Base-by-base conservation (phyloP, 1,140 invertebrate genomes). In the Caenorhabditis brenneri region DNA sequence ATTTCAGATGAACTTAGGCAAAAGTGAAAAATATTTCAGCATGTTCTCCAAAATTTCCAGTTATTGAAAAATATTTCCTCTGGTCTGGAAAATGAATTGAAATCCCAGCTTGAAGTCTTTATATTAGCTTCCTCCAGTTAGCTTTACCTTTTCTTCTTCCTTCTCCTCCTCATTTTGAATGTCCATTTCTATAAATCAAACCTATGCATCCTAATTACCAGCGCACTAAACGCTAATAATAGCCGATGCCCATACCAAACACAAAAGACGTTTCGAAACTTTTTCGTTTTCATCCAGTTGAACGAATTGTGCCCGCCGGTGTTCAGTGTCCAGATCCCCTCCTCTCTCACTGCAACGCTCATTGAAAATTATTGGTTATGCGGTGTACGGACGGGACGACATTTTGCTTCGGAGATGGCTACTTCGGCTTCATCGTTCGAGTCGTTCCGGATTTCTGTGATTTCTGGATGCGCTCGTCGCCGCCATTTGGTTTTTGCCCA, bases 321-420 rank as follows among this genome's bases (percentile, higher is more conserved):
- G 53, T 19, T n/a, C 19, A 51, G n/a, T n/a, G 16, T 51, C 15
- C 53, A 22, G 53, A 55, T n/a, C 53, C 15, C 12, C n/a, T 10
- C 19, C 19, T 27, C 10, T 12, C 51, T 46, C 36, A 16, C 36
- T 24, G 65, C 65, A 74, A 74, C 65, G 65, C 65, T 74, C 36
- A 74, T 74, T 74, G 65, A 46, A 74, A 74, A 74, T 74, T 74
- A 74, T 74, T 74, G 65, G 65, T 74, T 42, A 65, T 36, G 58
- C 58, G 58, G 19, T 46, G 12, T n/a, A 42, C 60, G 31, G 60
- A 19, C 65, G 29, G 36, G 65, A 46, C 36, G 65, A n/a, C 65
- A 33, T 55, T 55, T n/a, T 55, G 53, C 48, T 51, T 51, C 48
- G 48, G 15, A 12, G 39, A 42, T 42, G 12, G 39, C 39, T 42